Percentiles rank a stretch among this genome's conserved stretches.
Conservation (phyloP, 2,797 vertebrate species). For the Gymnodraco acuticeps region DNA sequence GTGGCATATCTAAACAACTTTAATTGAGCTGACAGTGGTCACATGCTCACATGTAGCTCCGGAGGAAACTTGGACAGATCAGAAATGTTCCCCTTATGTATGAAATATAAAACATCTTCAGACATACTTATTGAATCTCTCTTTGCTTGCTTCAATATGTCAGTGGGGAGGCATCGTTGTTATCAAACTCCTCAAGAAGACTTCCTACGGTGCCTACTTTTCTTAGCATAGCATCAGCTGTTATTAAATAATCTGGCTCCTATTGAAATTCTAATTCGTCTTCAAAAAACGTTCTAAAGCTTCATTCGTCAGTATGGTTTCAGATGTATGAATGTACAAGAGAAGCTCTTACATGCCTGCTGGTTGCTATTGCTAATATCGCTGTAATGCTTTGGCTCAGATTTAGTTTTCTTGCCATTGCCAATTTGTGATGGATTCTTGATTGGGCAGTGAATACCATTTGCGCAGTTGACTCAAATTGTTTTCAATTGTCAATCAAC, state of each 20-base stretch:
- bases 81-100: not conserved
- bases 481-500: not conserved
- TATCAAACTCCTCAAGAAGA: slow-evolving; percentile 11
- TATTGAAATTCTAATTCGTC: not conserved
- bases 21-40: not conserved
- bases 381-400: not conserved
- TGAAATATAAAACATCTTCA: slow-evolving; percentile 5
- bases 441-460: not conserved
- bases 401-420: not conserved
- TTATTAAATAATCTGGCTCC: not conserved
- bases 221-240: slow-evolving; percentile 7
- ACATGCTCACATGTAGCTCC: not conserved
- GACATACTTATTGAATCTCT: not conserved
- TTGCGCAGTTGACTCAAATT: not conserved
- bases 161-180: not conserved
- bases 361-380: not conserved
- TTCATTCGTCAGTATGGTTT: too few relatives aligned
- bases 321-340: too few relatives aligned
- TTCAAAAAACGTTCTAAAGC: too few relatives aligned
- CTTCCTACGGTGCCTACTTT: not conserved
- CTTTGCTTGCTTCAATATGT: not conserved
- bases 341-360: too few relatives aligned
- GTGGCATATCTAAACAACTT: not conserved
- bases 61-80: not conserved
- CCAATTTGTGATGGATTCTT: not conserved